phyloP scores from a whole-genome alignment of 2,797 vertebrate genomes.

The Phaenicophaeus curvirostris region DNA sequence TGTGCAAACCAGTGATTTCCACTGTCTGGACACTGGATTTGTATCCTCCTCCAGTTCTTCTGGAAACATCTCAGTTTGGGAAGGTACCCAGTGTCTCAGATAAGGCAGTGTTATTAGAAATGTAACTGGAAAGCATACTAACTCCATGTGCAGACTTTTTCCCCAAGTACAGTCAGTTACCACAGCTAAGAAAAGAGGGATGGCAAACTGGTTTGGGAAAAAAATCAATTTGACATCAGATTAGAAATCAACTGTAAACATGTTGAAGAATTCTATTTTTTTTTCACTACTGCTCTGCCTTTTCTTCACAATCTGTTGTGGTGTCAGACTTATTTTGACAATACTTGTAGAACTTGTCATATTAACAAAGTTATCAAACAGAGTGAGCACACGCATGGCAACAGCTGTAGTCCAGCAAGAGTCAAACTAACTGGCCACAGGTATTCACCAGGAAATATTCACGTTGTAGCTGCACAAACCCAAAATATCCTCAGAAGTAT shows the following conservation, averaged over 20 bases:
- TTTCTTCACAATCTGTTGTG: constrained; percentile 65
- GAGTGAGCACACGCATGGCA: not conserved
- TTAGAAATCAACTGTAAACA: constrained; percentile 68
- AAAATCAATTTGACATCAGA: constrained; percentile 60
- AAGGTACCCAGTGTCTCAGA: not conserved
- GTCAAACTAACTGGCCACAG: constrained; percentile 1
- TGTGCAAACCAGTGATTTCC: not conserved
- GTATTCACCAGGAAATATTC: not conserved
- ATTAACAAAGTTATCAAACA: constrained; percentile 55
- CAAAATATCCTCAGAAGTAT: not conserved
- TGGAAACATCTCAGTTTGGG: not conserved
- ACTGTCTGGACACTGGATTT: not conserved
- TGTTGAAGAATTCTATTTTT: constrained; percentile 56
- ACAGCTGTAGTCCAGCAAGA: constrained; percentile 55
- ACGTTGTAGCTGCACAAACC: not conserved
- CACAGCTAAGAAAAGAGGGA: not conserved
- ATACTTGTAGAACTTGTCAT: constrained; percentile 64
- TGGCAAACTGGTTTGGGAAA: constrained; percentile 39
- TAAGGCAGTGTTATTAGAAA: not conserved
- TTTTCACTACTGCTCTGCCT: constrained; percentile 57
- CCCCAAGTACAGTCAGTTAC: not conserved
- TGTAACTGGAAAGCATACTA: not conserved
- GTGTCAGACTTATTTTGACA: constrained; percentile 74
- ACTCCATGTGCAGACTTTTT: not conserved
- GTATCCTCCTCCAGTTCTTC: not conserved